Base-by-base conservation (phyloP, 2,113 vertebrate species). In the Thinocorus orbignyianus region DNA sequence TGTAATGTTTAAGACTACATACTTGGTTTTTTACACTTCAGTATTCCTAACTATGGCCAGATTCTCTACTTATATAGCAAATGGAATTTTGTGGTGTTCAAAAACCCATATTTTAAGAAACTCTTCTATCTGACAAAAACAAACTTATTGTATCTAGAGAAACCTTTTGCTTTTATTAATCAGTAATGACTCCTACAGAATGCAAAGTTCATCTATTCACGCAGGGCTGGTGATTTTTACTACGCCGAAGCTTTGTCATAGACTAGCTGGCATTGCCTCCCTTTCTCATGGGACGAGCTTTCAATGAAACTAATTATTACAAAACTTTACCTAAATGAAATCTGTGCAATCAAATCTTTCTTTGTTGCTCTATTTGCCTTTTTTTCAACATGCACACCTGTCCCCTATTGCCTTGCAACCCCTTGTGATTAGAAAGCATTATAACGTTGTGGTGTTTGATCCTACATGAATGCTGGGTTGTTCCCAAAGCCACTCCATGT, bases 21-120 rank as follows among this genome's bases (percentile, higher is more conserved):
- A 95, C 92, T 96, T 90, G 88, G 23, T 93, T 95, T 96, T 97
- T 90, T 96, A 96, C 88, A 91, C 84, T 91, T 95, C 94, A 94
- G 82, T 96, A 96, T 97, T 96, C 96, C 94, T 97, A 97, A 65
- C 69, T 96, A 97, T 54, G 96, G 92, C 96, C 97, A 97, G 95
- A 97, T 96, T 96, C 97, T 95, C 96, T 97, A 95, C 92, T 97
- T 96, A 62, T 92, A 92, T 97, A 96, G 92, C 93, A 93, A 96
- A 95, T 49, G 77, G 95, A 96, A 96, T 93, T 94, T 97, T 97
- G 93, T 74, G 94, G 77, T 96, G 73, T 94, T 97, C 68, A 33
- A 23, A 88, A 91, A 7, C 81, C 28, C 7, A 0, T 97, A 91
- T 97, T 97, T 98, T 98, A 93, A 95, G 86, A 91, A 97, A 94